Conservation (phyloP, 2,113 vertebrate species). For the Procapra przewalskii region DNA sequence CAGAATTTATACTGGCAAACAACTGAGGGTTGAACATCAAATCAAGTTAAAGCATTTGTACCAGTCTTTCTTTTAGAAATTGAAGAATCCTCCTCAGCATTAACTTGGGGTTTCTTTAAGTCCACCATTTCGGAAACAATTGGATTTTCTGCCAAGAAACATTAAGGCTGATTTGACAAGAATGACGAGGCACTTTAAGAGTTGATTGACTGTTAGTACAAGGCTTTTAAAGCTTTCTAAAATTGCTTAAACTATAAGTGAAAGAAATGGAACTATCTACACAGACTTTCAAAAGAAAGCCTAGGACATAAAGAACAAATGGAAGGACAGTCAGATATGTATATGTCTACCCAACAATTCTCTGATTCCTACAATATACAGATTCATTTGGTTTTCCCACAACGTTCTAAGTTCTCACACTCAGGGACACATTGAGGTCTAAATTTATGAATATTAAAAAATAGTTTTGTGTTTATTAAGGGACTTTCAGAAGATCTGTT, state of each 20-base stretch:
- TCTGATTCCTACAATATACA: background rate
- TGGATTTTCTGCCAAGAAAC: constrained; percentile 70
- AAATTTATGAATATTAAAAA: background rate
- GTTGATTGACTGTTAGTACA: constrained; percentile 68
- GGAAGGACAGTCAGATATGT: background rate
- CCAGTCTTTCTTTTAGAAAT: constrained; percentile 42
- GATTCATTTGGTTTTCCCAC: background rate
- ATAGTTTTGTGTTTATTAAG: background rate
- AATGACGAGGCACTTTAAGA: constrained; percentile 63
- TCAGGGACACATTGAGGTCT: background rate
- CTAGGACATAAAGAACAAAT: constrained; percentile 16
- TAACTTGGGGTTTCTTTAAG: constrained; percentile 61
- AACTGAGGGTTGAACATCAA: constrained; percentile 34
- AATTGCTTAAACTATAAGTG: constrained; percentile 53
- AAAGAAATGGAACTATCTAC: constrained; percentile 59
- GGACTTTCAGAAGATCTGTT: background rate
- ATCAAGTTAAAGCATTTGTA: constrained; percentile 13
- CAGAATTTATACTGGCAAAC: constrained; percentile 44
- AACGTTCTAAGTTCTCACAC: background rate
- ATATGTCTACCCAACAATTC: background rate
- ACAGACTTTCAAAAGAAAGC: constrained; percentile 41
- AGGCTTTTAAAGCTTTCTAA: constrained; percentile 67
- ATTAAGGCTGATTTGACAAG: constrained; percentile 70
- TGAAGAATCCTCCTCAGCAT: constrained; percentile 38
- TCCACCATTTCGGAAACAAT: constrained; percentile 58